Conservation (phyloP, 2,888 invertebrate species). For the Drosophila lutescens region DNA sequence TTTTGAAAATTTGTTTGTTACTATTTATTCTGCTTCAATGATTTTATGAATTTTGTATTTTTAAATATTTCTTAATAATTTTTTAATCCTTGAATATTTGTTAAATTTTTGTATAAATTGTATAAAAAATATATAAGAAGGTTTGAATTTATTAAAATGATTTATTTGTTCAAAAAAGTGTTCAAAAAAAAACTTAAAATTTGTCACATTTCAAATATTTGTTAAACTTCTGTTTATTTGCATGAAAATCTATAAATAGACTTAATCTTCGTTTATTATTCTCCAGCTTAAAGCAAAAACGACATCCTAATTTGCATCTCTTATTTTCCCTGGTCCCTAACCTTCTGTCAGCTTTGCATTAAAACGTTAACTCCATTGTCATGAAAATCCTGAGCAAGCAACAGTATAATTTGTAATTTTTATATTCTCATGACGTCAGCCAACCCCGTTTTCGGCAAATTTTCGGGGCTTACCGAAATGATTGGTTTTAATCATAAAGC, state of each 20-base stretch:
- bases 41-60: too few species aligned
- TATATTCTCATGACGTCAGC: conserved; percentile 5
- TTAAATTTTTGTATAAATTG: too few species aligned
- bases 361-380: conserved; percentile 22
- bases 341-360: conserved; percentile 13
- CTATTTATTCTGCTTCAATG: too few species aligned
- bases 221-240: not conserved
- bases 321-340: not conserved
- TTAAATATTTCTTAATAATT: too few species aligned
- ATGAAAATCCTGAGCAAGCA: conserved; percentile 33
- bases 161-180: too few species aligned
- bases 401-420: conserved; percentile 48
- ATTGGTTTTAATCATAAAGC: conserved; percentile 67
- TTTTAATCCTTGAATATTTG: too few species aligned
- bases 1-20: too few species aligned
- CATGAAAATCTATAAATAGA: not conserved
- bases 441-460: conserved; percentile 5
- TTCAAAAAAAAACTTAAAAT: too few species aligned
- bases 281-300: too few species aligned
- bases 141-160: too few species aligned
- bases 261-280: not conserved
- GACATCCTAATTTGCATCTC: conserved; percentile 6
- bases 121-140: too few species aligned
- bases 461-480: conserved; percentile 28
- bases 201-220: too few species aligned